These are phyloP conservation scores for Mechanitis mazaeus DNA, from an alignment of 2,888 invertebrate genomes.

Conservation along the genomic window DNA sequence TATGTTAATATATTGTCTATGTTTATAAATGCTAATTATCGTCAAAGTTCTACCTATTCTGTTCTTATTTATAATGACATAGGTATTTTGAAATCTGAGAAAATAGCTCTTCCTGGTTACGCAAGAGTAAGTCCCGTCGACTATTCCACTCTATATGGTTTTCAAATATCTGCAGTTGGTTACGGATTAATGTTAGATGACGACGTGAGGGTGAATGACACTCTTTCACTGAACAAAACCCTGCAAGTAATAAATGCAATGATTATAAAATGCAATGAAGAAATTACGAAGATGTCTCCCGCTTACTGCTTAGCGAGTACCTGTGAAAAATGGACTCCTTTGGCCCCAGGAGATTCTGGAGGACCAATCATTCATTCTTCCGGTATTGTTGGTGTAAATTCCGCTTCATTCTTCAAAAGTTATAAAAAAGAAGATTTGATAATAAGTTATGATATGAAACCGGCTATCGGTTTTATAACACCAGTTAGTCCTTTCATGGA, in stretches of 20 bases:
- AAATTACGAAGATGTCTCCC: too few species aligned
- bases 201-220: neutral
- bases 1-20: slow-evolving; percentile 9
- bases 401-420: neutral
- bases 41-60: too few species aligned
- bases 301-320: slow-evolving; percentile 6
- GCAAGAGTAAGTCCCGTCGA: slow-evolving; percentile 15
- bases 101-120: slow-evolving; percentile 1
- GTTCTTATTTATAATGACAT: slow-evolving; percentile 1
- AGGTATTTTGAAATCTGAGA: slow-evolving; percentile 13
- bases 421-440: neutral
- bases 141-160: slow-evolving; percentile 13
- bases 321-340: slow-evolving; percentile 12
- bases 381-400: slow-evolving; percentile 13
- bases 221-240: slow-evolving; percentile 9
- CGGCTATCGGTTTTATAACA: slow-evolving; percentile 8
- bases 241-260: slow-evolving; percentile 16
- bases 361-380: slow-evolving; percentile 14
- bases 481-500: slow-evolving; percentile 9
- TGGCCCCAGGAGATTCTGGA: slow-evolving; percentile 14
- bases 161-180: slow-evolving; percentile 6
- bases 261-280: slow-evolving; percentile 2
- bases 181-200: slow-evolving; percentile 11
- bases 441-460: neutral
- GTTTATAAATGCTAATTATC: slow-evolving; percentile 4